phyloP scores from a whole-genome alignment of 1,140 invertebrate genomes.

The Berghia stephanieae region DNA sequence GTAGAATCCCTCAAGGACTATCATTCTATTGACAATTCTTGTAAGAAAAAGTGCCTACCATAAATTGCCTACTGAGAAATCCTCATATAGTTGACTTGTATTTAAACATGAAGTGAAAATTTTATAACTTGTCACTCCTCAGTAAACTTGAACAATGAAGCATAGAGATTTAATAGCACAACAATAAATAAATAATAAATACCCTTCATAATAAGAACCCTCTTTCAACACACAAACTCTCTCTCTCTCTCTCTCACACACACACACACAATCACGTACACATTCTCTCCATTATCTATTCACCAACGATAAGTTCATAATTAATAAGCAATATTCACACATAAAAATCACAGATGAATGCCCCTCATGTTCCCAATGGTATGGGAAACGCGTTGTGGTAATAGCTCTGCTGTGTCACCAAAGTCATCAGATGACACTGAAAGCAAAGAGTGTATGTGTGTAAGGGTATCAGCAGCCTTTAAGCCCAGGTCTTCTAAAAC shows the following conservation, averaged over 20 bases:
- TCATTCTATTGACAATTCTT: no score
- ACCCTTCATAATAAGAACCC: background rate
- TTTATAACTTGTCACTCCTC: no score
- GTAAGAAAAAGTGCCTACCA: no score
- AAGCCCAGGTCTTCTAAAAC: slow-evolving; percentile 86
- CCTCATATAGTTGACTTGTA: no score
- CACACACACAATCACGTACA: background rate
- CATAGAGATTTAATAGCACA: background rate
- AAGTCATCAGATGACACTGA: slow-evolving; percentile 78
- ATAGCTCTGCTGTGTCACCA: slow-evolving; percentile 64
- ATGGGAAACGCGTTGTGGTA: slow-evolving; percentile 59
- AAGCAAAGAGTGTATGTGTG: slow-evolving; percentile 76
- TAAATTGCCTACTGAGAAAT: no score
- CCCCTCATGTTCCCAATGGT: slow-evolving; percentile 58
- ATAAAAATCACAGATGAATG: slow-evolving; percentile 53
- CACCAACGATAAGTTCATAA: no score
- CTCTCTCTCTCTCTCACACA: no score
- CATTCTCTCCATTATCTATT: background rate
- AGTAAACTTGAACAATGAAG: no score
- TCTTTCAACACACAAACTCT: background rate
- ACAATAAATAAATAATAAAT: background rate
- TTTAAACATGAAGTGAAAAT: no score
- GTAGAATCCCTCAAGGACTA: no score
- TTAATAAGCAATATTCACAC: no score
- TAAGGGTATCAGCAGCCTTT: slow-evolving; percentile 76